Base-by-base conservation (phyloP, 2,888 invertebrate genomes). In the Drosophila mulleri region DNA sequence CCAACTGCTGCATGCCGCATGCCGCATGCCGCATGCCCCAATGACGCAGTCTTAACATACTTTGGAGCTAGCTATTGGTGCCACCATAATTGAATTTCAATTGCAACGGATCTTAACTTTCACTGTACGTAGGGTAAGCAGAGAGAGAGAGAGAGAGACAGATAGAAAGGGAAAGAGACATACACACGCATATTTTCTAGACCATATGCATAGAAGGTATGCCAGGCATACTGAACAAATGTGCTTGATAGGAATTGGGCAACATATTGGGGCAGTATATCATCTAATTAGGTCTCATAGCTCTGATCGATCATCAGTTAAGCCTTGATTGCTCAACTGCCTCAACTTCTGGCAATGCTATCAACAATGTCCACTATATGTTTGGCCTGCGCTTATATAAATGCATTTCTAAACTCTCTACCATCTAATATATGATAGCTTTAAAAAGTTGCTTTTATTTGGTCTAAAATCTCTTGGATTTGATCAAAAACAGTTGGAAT, bases 71-170 rank as follows among this genome's bases (percentile, higher is more conserved):
- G 23, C 16, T 41, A 47, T 41, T 47, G 41, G 42, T 65, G 56
- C 23, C 50, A 41, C 32, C 60, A 53, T 48, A 75, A 66, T 41
- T 78, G 78, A 72, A 78, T 77, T 74, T 72, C 72, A 72, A 74
- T 74, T 75, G 75, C 75, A 67, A 16, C 29, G 41, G 52, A 52
- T 61, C 60, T 48, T 26, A 69, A 75, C 76, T 76, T 76, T 76
- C 76, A 79, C 76, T 78, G 41, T 50, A 16, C 50, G 23, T 26
- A 23, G 54, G 23, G 32, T 12, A 23, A 64, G 32, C 14, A 14
- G 6, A 44, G 1, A 18, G 14, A 37, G 5, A 39, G 39, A 16
- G 6, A 39, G n/a, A 39, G 39, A n/a, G 16, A n/a, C 2, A n/a
- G 16, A n/a, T 0, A 16, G 16, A n/a, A n/a, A 41, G n/a, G 8